These are phyloP conservation scores for Acrocephalus kingi DNA, from an alignment of 2,113 vertebrate genomes.

Conservation along the genomic window DNA sequence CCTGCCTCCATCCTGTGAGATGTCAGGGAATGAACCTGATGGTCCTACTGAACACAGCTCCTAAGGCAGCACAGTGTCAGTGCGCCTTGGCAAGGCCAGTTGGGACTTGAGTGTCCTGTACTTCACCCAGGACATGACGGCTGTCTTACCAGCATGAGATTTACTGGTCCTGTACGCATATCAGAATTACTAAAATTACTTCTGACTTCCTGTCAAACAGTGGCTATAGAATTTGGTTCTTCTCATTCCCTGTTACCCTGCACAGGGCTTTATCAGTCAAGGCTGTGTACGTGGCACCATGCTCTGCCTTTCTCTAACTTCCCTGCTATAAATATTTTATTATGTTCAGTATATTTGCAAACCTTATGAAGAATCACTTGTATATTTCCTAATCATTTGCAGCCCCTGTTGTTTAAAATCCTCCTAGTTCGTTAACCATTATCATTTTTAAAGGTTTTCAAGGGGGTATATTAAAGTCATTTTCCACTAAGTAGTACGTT, in stretches of 20 bases:
- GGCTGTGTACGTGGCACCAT: rapidly evolving
- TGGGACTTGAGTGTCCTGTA: not conserved
- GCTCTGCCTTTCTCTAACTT: not conserved
- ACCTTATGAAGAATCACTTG: not conserved
- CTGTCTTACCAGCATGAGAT: not conserved
- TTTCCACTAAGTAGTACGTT: not conserved
- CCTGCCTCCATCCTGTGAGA: not conserved
- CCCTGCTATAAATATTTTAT: not conserved
- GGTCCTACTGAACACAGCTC: not conserved
- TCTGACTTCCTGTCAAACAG: not conserved
- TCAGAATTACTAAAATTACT: not conserved
- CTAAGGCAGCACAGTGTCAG: not conserved
- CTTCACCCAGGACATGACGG: not conserved
- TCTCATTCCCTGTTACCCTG: not conserved
- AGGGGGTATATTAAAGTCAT: not conserved
- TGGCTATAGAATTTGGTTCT: not conserved
- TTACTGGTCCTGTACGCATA: not conserved
- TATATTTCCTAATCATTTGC: not conserved
- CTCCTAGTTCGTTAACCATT: not conserved
- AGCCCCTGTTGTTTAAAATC: slow-evolving; percentile 1
- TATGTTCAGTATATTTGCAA: not conserved
- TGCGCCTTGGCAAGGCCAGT: not conserved
- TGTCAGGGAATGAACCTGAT: not conserved
- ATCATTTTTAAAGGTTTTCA: not conserved
- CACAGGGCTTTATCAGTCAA: not conserved